A percentile compares a stretch with the other conserved stretches of the same genome.
Evolutionary conservation across 2,113 vertebrate genomes (phyloP).

Genomic region (Hypocryptadius cinnamomeus): DNA sequence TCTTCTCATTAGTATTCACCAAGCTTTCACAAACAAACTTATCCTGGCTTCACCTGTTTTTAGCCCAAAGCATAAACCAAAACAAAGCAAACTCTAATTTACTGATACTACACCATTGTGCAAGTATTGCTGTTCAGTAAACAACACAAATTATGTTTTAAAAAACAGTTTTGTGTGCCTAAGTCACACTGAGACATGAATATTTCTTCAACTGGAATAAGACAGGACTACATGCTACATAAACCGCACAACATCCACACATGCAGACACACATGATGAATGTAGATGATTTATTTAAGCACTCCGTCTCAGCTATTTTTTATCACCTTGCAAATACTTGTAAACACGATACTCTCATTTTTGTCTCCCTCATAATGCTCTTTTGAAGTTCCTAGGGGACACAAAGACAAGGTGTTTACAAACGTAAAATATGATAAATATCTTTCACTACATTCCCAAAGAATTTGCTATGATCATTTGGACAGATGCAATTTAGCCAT

Average conservation of each 20-base stretch:
- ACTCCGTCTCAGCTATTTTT: neutral
- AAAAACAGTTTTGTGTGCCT: neutral
- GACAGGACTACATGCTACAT: neutral
- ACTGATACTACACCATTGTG: neutral
- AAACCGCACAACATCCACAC: neutral
- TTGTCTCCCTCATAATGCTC: neutral
- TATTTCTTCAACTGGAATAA: neutral
- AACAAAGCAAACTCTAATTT: neutral
- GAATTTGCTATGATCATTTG: neutral
- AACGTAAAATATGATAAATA: neutral
- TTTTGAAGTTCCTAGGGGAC: neutral
- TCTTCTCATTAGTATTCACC: conserved; percentile 53
- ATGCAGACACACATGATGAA: neutral
- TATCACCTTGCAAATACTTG: neutral
- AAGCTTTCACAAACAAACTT: conserved; percentile 21
- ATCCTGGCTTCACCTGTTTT: neutral
- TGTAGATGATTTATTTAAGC: neutral
- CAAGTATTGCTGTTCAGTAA: neutral
- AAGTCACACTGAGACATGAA: neutral
- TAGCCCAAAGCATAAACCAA: neutral
- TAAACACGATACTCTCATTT: neutral
- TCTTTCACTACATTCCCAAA: neutral
- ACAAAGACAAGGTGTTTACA: neutral
- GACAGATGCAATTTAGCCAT: neutral
- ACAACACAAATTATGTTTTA: neutral